Base-by-base conservation (phyloP, 2,113 vertebrate species). In the Rhodinocichla rosea region DNA sequence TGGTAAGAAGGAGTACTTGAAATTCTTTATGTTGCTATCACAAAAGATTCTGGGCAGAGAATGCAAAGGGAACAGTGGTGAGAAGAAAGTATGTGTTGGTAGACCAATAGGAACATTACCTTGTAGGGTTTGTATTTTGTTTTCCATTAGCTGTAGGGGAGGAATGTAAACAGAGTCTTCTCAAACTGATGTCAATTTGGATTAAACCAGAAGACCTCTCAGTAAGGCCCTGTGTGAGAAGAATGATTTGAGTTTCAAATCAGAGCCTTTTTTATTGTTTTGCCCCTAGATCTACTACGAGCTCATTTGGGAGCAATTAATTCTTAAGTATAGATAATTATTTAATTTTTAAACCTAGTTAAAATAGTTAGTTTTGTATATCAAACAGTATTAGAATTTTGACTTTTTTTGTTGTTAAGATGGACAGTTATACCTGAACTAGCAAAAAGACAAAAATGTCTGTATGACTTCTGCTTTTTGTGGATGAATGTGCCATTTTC, bases 81-180 rank as follows among this genome's bases (percentile, higher is more conserved):
- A 78, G 64, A 64, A 67, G 64, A 37, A 69, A 59, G 42, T 5
- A 35, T 42, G 68, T 90, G 60, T 56, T 88, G 35, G 75, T 81
- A 74, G 67, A 35, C 30, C 55, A 85, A 47, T 1, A 70, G 67
- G 80, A 95, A 86, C 86, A 55, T 95, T 92, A 35, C 96, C 94
- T 92, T 94, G 68, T 95, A 96, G 49, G 90, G 96, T 60, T 83
- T 67, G 52, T 78, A 45, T 4, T 90, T 90, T 93, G 71, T 90
- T 93, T 96, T 87, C 90, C 85, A 88, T 90, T 86, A 86, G 84
- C 71, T 94, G 63, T 80, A 71, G 44, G 42, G 44, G 21, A 95
- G 73, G 93, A 97, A 95, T 93, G 95, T 94, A 96, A 96, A 90
- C 73, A 86, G 76, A 83, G 37, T 67, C 64, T 86, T 56, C 71